Base-by-base conservation (phyloP, 1,140 invertebrate species). In the Portunus trituberculatus region DNA sequence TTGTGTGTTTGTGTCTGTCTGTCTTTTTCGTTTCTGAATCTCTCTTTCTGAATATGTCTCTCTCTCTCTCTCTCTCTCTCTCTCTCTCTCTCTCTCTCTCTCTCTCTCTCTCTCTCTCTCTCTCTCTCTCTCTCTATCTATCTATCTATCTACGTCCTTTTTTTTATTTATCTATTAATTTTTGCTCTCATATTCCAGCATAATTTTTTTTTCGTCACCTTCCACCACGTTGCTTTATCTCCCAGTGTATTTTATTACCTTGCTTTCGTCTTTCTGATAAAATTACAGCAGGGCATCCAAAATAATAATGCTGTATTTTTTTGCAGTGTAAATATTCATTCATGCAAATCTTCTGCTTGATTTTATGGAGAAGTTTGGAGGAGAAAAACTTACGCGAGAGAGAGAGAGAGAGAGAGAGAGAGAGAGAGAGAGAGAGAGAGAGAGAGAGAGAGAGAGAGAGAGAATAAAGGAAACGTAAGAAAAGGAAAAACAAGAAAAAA, bases 91-190 rank as follows among this genome's bases (percentile, higher is more conserved):
- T 45, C 25, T 32, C 16, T 39, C 28, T 88, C 86, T 45, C 86
- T 88, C 86, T 48, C 89, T 91, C 89, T 91, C 89, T 48, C 48
- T 91, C 89, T 48, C 39, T 91, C 48, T 59, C 89, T 48, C 89
- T 48, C 89, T 48, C 39, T 91, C 86, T 92, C 59, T 92, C 91
- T 67, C 59, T 92, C 48, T 92, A 6, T 92, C 90, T 32, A 7
- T 59, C 52, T 29, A 25, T 92, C 90, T 91, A 25, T 59, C 90
- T 59, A 4, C 59, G 3, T 76, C 59, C 3, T 76, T 25, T 14
- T 76, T 39, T 39, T 39, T 39, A 39, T 39, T 39, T 39, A 39
- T 39, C n/a, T n/a, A n/a, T n/a, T n/a, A n/a, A n/a, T 39, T 39
- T 39, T 39, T 6, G 1, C 39, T 39, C 39, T 39, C 6, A 39